Base-by-base conservation (phyloP, 1,140 invertebrate species). In the Scaptomyza graminum region DNA sequence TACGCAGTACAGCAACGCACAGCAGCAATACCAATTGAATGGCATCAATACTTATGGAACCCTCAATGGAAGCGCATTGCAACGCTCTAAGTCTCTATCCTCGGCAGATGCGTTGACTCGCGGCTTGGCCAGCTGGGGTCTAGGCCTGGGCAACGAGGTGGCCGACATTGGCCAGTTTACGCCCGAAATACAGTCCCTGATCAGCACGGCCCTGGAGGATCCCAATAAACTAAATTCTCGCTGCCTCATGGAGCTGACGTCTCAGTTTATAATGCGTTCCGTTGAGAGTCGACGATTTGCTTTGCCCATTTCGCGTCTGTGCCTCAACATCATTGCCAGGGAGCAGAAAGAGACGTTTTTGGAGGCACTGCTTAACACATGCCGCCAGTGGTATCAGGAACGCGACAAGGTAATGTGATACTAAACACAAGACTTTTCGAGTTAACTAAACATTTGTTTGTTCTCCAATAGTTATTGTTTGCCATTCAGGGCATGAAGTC, bases 351-450 rank as follows among this genome's bases (percentile, higher is more conserved):
- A 97, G 92, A 97, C 96, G 18, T 97, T 98, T 90, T 92, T 97
- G 56, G 97, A 98, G 92, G 96, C 96, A 7, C 92, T 98, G 55
- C 93, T 97, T 52, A 98, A 97, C 92, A 97, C 95, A 12, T 97
- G 96, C 87, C 96, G 97, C 85, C 96, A 97, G 91, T 97, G 96
- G 95, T 97, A 96, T 92, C 96, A 97, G 89, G 96, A 97, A 90
- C 92, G 96, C 34, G 95, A 96, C 64, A 95, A 95, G 92, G 93
- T 91, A 34, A 13, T n/a, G n/a, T 12, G 0, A 25, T 11, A 5
- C 1, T 1, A 11, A 34, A 0, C 9, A 4, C 7, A 9, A 1
- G 39, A 28, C 5, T n/a, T n/a, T n/a, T n/a, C n/a, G n/a, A n/a
- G n/a, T n/a, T n/a, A n/a, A 1, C 13, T 4, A n/a, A n/a, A 28